Evolutionary conservation across 2,113 vertebrate species (phyloP).

Genomic region (Oplegnathus fasciatus): DNA sequence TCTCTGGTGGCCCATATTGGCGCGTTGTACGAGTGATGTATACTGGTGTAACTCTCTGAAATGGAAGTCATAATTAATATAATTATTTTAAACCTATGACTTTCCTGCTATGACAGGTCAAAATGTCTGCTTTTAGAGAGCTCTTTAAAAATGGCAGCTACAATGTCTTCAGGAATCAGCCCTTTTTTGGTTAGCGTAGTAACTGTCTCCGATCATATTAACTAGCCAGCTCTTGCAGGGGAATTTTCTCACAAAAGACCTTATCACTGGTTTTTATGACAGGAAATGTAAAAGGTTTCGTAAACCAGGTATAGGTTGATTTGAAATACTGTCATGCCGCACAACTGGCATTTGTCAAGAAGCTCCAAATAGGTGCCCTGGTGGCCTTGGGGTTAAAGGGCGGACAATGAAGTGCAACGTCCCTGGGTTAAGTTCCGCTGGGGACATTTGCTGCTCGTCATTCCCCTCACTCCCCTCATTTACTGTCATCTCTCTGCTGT

Average conservation of each 20-base stretch:
- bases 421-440: neutral
- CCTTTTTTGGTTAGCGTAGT: neutral
- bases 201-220: neutral
- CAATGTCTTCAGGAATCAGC: no score
- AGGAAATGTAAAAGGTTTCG: neutral
- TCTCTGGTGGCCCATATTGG: neutral
- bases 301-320: neutral
- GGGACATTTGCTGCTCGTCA: neutral
- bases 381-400: neutral
- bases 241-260: neutral
- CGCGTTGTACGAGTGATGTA: neutral
- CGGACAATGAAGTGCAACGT: neutral
- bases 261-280: neutral
- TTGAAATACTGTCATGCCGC: neutral
- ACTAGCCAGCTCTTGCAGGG: neutral
- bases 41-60: neutral
- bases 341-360: conserved; percentile 7
- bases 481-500: neutral
- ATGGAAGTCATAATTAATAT: neutral
- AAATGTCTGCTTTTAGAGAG: neutral
- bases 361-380: neutral
- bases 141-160: no score
- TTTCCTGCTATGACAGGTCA: neutral
- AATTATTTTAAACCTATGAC: neutral
- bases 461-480: neutral